Percentiles rank a stretch among this genome's conserved stretches.
These are phyloP conservation scores for Malacoraja senta DNA, from an alignment of 2,797 vertebrate genomes.

Conservation along the genomic window DNA sequence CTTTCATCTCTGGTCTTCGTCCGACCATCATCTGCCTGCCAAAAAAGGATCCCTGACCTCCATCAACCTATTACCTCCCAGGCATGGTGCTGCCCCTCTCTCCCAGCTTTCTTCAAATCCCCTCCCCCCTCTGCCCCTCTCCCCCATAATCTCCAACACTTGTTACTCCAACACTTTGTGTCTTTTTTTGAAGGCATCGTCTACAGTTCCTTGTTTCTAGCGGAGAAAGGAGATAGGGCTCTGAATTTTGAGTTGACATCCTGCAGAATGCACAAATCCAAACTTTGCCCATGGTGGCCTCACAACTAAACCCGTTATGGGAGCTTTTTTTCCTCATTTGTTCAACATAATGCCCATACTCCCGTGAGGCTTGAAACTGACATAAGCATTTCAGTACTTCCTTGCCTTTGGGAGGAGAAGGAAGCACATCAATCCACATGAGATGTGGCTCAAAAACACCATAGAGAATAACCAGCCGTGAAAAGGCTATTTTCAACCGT, in stretches of 20 bases:
- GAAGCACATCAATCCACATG: neutral
- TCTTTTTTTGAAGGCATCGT: no score
- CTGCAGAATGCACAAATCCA: no score
- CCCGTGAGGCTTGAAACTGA: constrained; percentile 17
- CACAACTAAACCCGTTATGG: neutral
- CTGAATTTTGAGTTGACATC: neutral
- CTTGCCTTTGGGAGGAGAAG: neutral
- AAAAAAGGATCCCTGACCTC: no score
- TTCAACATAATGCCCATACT: neutral
- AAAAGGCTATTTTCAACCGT: neutral
- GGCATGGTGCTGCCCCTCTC: no score
- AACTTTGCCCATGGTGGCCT: neutral
- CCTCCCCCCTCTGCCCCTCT: no score
- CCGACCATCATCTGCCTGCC: no score
- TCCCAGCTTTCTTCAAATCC: no score
- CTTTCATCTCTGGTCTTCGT: no score
- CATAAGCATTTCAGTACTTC: neutral
- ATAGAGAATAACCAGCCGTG: neutral
- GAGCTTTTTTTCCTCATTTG: neutral
- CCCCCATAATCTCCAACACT: no score
- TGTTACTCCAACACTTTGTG: no score
- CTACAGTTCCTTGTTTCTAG: no score
- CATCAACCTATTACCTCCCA: no score
- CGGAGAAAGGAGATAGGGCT: neutral
- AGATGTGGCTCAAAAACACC: neutral